Evolutionary conservation across 2,113 vertebrate genomes (phyloP), one percentile per base, ranked within the genome.

Genomic region (Dissostichus mawsoni): DNA sequence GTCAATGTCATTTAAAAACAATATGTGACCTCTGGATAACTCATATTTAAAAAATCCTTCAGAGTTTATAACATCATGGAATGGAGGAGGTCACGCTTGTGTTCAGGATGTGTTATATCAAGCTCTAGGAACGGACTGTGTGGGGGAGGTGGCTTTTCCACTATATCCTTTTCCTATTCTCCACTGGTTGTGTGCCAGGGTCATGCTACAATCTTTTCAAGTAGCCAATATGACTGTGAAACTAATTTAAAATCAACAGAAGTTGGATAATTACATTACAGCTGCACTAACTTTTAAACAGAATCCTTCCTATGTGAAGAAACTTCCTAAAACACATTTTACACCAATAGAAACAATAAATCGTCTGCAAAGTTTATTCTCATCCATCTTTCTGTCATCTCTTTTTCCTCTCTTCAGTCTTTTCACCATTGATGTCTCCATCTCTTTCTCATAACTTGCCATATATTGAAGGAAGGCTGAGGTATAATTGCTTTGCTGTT

Each of bases 121-220:
- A 74, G 48, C 18, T 14, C 18, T 58, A 36, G 23, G 36, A 63
- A 45, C 70, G 51, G 8, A 11, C 65, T 47, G 53, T 6, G n/a
- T 14, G 33, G 9, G 23, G 44, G 18, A 72, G n/a, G 61, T 3
- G 10, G 44, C 68, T 74, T 88, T 69, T 67, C 71, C 73, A 67
- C 57, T 53, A 11, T 29, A 29, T 14, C 17, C 20, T 33, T 17
- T 33, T 62, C 45, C 53, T 13, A 48, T 83, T 85, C 85, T 87
- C 77, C 80, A 79, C 50, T 56, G 57, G 61, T 29, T 81, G 12
- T 67, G 77, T 74, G 18, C 23, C 52, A 65, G 11, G 29, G 51
- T 64, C 72, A 59, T 20, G 29, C 29, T 29, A 29, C 29, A 29
- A 29, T 29, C 29, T 29, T 29, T 29, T 29, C 29, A 29, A 4